phyloP scores from a whole-genome alignment of 1,140 invertebrate species.

The Octopus sinensis region DNA sequence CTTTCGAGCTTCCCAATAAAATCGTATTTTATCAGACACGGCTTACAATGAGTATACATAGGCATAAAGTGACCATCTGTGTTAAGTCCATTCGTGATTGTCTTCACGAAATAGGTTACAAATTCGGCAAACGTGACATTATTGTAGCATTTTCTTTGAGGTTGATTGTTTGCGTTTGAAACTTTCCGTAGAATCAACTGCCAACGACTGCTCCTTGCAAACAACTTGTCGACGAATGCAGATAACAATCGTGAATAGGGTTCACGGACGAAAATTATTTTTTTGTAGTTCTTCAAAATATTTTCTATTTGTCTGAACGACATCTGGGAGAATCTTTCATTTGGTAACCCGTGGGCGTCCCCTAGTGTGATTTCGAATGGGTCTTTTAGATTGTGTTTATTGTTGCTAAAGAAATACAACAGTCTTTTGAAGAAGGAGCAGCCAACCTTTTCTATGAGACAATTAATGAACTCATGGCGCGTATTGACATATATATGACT shows the following conservation, averaged over 20 bases:
- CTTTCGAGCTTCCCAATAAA: constrained; percentile 53
- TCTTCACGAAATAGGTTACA: constrained; percentile 13
- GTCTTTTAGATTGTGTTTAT: not conserved
- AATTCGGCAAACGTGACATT: constrained; percentile 25
- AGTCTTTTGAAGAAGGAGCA: constrained; percentile 5
- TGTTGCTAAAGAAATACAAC: not conserved
- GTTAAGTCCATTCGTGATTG: not conserved
- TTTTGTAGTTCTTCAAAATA: not conserved
- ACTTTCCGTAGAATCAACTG: no score
- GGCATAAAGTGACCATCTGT: constrained; percentile 48
- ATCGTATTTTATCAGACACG: constrained; percentile 47
- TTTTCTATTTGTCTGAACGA: not conserved
- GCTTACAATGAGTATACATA: constrained; percentile 44
- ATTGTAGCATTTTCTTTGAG: constrained; percentile 3
- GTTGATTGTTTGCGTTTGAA: no score
- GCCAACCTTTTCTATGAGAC: constrained; percentile 8
- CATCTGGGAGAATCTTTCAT: not conserved
- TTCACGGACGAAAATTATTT: constrained; percentile 23
- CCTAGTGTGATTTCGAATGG: not conserved
- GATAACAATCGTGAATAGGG: constrained; percentile 23
- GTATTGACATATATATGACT: not conserved
- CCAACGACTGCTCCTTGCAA: not conserved
- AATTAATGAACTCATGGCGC: not conserved
- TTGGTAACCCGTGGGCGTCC: not conserved
- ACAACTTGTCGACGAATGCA: constrained; percentile 26